Conservation (phyloP, 2,888 invertebrate species). For the Xiphydria camelus region DNA sequence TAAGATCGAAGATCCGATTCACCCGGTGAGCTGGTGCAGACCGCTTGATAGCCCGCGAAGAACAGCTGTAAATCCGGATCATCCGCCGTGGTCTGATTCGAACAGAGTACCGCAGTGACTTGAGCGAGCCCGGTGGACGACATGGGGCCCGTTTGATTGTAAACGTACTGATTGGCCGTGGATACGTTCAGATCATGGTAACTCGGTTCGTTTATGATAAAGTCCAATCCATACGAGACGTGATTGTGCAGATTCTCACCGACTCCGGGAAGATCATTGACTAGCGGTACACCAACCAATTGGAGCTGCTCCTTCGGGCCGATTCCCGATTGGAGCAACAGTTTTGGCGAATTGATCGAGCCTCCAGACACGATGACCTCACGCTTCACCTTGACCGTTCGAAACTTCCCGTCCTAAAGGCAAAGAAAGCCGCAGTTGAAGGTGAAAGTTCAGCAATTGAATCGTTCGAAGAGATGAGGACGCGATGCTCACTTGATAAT, state of each 20-base stretch:
- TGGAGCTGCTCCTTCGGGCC: conserved; percentile 66
- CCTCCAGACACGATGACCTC: conserved; percentile 67
- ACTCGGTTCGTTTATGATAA: conserved; percentile 59
- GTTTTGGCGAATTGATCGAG: conserved; percentile 68
- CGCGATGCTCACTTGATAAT: conserved; percentile 48
- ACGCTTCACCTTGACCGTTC: conserved; percentile 28
- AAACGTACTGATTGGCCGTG: conserved; percentile 63
- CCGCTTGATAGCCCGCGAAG: conserved; percentile 67
- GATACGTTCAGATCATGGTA: conserved; percentile 62
- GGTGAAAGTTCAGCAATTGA: background rate
- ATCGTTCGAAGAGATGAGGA: background rate
- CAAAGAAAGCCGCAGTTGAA: background rate
- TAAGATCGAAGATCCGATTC: conserved; percentile 35
- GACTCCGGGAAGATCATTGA: conserved; percentile 68
- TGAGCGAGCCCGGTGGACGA: conserved; percentile 69
- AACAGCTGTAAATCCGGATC: conserved; percentile 71
- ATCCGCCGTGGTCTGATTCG: conserved; percentile 64
- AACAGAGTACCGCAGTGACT: conserved; percentile 67
- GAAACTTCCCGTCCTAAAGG: conserved; percentile 30
- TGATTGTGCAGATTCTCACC: conserved; percentile 73
- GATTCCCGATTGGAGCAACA: conserved; percentile 70
- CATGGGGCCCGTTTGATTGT: conserved; percentile 65
- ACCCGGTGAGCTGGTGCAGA: conserved; percentile 56
- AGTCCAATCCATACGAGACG: conserved; percentile 64
- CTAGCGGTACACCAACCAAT: conserved; percentile 62